phyloP scores from a whole-genome alignment of 2,113 vertebrate species.

The Hemibagrus wyckioides region DNA sequence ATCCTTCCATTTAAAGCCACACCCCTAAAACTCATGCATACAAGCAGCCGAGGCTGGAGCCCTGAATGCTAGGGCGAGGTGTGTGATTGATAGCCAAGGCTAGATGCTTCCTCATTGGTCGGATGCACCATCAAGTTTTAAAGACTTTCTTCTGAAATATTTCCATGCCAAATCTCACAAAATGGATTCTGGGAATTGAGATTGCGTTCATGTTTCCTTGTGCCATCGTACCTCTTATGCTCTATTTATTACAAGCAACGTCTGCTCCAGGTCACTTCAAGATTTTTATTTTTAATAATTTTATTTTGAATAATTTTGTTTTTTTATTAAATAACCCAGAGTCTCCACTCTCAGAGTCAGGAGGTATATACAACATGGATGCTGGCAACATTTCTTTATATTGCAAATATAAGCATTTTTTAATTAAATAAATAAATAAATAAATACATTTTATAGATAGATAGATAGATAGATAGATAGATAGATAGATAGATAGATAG shows the following conservation, averaged over 20 bases:
- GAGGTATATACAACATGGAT: not conserved
- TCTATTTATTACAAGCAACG: not conserved
- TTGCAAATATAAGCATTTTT: too few species aligned
- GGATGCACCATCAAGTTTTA: not conserved
- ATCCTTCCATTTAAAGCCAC: not conserved
- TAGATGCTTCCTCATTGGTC: not conserved
- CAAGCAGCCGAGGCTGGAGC: not conserved
- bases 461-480: too few species aligned
- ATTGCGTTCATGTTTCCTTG: not conserved
- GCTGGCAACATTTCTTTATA: too few species aligned
- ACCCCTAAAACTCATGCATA: not conserved
- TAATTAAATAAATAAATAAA: too few species aligned
- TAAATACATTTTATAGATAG: too few species aligned
- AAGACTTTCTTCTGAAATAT: not conserved
- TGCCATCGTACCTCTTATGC: not conserved
- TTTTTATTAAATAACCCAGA: not conserved
- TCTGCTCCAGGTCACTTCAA: not conserved
- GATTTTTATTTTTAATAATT: too few species aligned
- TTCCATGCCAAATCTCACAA: not conserved
- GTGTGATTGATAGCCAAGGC: not conserved
- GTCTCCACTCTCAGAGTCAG: not conserved
- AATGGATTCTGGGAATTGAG: not conserved
- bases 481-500: too few species aligned
- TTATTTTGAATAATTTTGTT: too few species aligned
- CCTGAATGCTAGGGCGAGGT: not conserved